These are phyloP conservation scores for Campoplex capitator DNA, from an alignment of 2,888 invertebrate species.

Conservation along the genomic window DNA sequence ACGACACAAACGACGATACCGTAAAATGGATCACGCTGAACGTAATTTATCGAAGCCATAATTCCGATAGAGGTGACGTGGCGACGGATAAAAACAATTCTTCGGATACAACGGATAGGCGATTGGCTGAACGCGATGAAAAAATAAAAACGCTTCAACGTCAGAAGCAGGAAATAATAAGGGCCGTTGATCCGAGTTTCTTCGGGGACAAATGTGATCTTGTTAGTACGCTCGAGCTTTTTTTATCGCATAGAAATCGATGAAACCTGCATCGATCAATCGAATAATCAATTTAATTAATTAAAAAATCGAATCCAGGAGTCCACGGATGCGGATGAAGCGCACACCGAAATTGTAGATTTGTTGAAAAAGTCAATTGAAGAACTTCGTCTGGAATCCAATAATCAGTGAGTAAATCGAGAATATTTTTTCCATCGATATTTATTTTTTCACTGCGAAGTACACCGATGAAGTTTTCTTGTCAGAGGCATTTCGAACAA, in stretches of 20 bases:
- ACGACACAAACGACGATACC: not conserved
- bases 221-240: constrained; percentile 29
- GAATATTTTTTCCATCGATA: not conserved
- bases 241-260: not conserved
- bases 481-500: not conserved
- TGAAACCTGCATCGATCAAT: not conserved
- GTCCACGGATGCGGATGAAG: constrained; percentile 79
- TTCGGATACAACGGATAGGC: constrained; percentile 74
- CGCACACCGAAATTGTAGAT: constrained; percentile 61
- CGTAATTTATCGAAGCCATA: not conserved
- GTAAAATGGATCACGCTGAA: not conserved
- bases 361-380: constrained; percentile 69
- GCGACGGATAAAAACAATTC: not conserved
- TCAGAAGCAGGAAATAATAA: constrained; percentile 86
- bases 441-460: not conserved
- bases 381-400: constrained; percentile 68
- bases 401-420: constrained; percentile 45
- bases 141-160: constrained; percentile 84
- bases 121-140: constrained; percentile 84
- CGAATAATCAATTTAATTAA: not conserved
- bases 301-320: constrained; percentile 1
- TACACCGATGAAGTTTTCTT: not conserved
- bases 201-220: constrained; percentile 16
- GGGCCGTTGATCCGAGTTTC: constrained; percentile 84
- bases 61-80: not conserved